phyloP scores from a whole-genome alignment of 2,797 vertebrate species.

The Anableps anableps region DNA sequence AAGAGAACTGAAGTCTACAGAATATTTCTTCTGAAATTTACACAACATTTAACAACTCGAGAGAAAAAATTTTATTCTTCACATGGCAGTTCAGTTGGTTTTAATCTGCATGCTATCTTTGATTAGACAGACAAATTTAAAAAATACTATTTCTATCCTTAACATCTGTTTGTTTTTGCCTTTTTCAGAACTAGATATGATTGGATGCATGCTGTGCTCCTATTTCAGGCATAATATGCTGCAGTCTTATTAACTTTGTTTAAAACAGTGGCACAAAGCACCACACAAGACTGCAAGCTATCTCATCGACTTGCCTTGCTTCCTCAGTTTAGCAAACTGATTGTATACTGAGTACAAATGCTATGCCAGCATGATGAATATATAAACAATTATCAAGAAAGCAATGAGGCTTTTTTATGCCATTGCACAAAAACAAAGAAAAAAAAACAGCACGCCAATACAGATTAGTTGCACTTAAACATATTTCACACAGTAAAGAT shows the following conservation, averaged over 20 bases:
- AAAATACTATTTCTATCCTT: background rate
- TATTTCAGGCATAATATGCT: conserved; percentile 21
- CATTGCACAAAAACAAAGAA: background rate
- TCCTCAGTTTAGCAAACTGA: conserved; percentile 20
- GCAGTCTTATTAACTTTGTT: conserved; percentile 7
- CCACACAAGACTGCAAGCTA: conserved; percentile 17
- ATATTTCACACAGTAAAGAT: conserved; percentile 17
- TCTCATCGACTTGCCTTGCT: conserved; percentile 19
- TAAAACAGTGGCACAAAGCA: conserved; percentile 12
- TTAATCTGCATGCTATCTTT: background rate
- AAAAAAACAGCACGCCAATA: background rate
- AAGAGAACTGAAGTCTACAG: background rate
- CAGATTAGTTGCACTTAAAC: conserved; percentile 4
- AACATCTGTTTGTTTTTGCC: background rate
- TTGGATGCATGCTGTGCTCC: background rate
- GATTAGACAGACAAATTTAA: background rate
- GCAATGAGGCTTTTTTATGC: background rate
- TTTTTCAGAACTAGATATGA: background rate
- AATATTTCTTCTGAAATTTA: background rate
- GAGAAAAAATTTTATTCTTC: background rate
- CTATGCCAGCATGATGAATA: conserved; percentile 35
- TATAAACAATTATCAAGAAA: conserved; percentile 45
- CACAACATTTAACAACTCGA: background rate
- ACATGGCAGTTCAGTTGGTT: background rate
- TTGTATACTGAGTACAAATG: conserved; percentile 25